Percentiles rank a stretch among this genome's conserved stretches.
Conservation (phyloP, 2,888 invertebrate species). For the Caenorhabditis japonica region DNA sequence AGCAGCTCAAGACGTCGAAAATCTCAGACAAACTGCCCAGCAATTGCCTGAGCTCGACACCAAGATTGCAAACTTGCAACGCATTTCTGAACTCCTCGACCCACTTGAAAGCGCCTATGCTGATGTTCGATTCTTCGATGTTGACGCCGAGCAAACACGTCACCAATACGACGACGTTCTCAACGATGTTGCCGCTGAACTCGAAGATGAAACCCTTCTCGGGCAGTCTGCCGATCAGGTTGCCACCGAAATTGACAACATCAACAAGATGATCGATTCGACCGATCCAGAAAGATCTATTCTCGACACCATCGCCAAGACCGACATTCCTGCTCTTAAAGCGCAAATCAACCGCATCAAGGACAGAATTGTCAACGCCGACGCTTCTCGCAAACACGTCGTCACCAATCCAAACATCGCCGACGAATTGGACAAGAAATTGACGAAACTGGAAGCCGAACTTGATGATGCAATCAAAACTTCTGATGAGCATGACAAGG, state of each 20-base stretch:
- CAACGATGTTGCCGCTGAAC: slow-evolving; percentile 49
- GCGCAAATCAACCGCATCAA: slow-evolving; percentile 51
- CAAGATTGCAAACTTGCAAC: slow-evolving; percentile 58
- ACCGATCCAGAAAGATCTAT: slow-evolving; percentile 19
- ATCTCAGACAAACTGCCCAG: slow-evolving; percentile 36
- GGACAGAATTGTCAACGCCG: slow-evolving; percentile 38
- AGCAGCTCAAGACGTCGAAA: slow-evolving; percentile 45
- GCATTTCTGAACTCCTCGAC: slow-evolving; percentile 64
- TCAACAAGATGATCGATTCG: slow-evolving; percentile 37
- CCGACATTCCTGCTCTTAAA: slow-evolving; percentile 45
- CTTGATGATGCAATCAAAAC: slow-evolving; percentile 51
- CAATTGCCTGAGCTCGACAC: slow-evolving; percentile 48
- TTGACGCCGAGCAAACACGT: slow-evolving; percentile 1
- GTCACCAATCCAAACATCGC: slow-evolving; percentile 28
- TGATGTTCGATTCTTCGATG: slow-evolving; percentile 31
- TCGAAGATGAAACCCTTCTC: slow-evolving; percentile 59
- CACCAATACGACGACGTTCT: slow-evolving; percentile 62
- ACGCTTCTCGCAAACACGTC: slow-evolving; percentile 43
- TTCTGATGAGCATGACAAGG: slow-evolving; percentile 53
- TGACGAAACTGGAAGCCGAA: slow-evolving; percentile 55
- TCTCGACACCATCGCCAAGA: slow-evolving; percentile 15
- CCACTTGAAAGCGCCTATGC: slow-evolving; percentile 68
- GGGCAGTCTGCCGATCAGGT: slow-evolving; percentile 61
- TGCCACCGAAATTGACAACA: slow-evolving; percentile 52
- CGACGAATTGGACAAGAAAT: slow-evolving; percentile 23